Base-by-base conservation (phyloP, 2,797 vertebrate species). In the Pitangus sulphuratus region DNA sequence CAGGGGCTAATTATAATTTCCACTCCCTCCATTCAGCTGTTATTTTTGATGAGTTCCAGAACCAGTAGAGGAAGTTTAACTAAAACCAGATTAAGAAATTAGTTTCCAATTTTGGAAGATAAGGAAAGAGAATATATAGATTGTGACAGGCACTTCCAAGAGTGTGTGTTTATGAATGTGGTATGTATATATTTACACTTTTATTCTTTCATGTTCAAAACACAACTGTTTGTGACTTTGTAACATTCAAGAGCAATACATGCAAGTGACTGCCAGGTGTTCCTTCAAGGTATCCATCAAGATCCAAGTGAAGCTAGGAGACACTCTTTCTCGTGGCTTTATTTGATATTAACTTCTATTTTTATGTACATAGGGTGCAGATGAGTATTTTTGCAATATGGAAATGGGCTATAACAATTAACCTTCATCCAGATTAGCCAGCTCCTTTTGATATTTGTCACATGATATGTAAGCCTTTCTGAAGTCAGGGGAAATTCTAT, bases 1-100 rank as follows among this genome's bases (percentile, higher is more conserved):
- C 97, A 98, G 94, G 96, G 94, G 93, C 94, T 98, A 98, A 98
- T 98, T 98, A 98, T 96, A 96, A 97, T 97, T 98, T 97, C 97
- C 95, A 97, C 97, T 82, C 70, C 90, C 72, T 96, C 91, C 90
- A 87, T 94, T 90, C 1, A 8, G 82, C 54, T 97, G 92, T 94
- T 96, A 97, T 96, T 97, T 96, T 96, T 97, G 95, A 97, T 88
- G 96, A 96, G 82, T 91, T 95, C 81, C 95, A 96, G 93, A 93
- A 97, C 78, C 91, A 85, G 92, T 85, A 91, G 77, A 91, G 77
- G 92, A 98, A 97, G 90, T 97, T 98, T 97, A 98, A 98, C 97
- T 93, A 97, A 98, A 95, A 86, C 92, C 65, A 74, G 92, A 96
- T 97, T 97, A 97, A 96, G 92, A 95, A 98, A 95, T 89, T 56